phyloP scores from a whole-genome alignment of 2,113 vertebrate genomes.

The Micromys minutus region DNA sequence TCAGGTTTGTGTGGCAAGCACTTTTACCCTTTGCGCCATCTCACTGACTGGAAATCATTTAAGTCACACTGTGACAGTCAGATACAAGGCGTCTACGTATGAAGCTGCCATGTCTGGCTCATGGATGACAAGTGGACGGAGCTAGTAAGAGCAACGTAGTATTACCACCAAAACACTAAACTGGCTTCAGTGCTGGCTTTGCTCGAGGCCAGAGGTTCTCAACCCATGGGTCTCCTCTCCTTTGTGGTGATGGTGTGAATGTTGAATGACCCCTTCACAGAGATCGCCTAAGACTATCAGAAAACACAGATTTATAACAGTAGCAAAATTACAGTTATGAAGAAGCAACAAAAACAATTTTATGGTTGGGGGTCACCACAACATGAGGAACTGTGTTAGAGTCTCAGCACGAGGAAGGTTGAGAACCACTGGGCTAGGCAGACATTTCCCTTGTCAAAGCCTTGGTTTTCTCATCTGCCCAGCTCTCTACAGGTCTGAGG shows the following conservation, averaged over 20 bases:
- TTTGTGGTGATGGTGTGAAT: neutral
- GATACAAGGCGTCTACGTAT: neutral
- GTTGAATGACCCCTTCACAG: neutral
- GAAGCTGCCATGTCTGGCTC: neutral
- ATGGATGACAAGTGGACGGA: neutral
- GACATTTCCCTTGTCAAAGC: neutral
- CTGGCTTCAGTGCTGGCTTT: neutral
- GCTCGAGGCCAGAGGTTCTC: neutral
- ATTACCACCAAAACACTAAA: neutral
- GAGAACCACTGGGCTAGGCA: neutral
- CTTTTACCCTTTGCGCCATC: neutral
- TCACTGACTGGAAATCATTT: neutral
- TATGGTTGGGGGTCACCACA: neutral
- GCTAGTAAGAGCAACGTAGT: neutral
- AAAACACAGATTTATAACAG: neutral
- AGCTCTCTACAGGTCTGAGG: neutral
- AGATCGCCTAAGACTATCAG: neutral
- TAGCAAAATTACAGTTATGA: neutral
- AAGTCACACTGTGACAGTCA: neutral
- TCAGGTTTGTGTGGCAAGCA: neutral
- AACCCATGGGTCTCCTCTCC: neutral
- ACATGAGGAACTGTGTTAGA: neutral
- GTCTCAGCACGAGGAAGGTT: neutral
- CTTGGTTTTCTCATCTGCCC: conserved; percentile 22
- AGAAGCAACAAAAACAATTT: neutral